A percentile compares a stretch with the other conserved stretches of the same genome.
phyloP scores from a whole-genome alignment of 1,140 invertebrate species.

The Tachypleus tridentatus region DNA sequence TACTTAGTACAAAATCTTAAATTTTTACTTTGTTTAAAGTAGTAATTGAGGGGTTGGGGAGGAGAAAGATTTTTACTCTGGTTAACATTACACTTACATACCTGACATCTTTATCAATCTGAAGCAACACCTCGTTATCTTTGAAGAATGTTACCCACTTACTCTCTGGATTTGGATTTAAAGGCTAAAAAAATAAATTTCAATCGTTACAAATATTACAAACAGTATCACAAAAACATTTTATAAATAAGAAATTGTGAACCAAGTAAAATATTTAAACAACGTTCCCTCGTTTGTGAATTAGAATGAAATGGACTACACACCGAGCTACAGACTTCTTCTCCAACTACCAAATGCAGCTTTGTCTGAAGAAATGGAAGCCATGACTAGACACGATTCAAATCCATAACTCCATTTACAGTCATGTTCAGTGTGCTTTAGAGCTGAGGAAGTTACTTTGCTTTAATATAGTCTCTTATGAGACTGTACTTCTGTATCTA shows the following conservation, averaged over 20 bases:
- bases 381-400: too few relatives aligned
- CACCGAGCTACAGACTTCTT: neutral
- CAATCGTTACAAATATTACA: neutral
- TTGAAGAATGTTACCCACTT: conserved; percentile 89
- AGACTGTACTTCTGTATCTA: too few relatives aligned
- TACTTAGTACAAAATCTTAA: neutral
- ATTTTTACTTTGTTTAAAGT: neutral
- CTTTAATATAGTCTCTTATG: too few relatives aligned
- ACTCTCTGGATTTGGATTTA: conserved; percentile 87
- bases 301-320: neutral
- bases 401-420: too few relatives aligned
- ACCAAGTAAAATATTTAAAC: neutral
- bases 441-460: too few relatives aligned
- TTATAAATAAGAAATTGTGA: conserved; percentile 3
- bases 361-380: neutral
- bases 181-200: conserved; percentile 18
- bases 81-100: conserved; percentile 28
- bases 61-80: neutral
- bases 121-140: conserved; percentile 88
- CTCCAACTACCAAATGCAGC: neutral
- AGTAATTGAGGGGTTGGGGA: neutral
- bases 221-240: conserved; percentile 2
- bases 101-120: conserved; percentile 96
- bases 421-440: too few relatives aligned
- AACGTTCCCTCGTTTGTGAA: neutral